A percentile compares a stretch with the other conserved stretches of the same genome.
Conservation (phyloP, 2,888 invertebrate genomes). For the Sphaerophoria rueppellii region DNA sequence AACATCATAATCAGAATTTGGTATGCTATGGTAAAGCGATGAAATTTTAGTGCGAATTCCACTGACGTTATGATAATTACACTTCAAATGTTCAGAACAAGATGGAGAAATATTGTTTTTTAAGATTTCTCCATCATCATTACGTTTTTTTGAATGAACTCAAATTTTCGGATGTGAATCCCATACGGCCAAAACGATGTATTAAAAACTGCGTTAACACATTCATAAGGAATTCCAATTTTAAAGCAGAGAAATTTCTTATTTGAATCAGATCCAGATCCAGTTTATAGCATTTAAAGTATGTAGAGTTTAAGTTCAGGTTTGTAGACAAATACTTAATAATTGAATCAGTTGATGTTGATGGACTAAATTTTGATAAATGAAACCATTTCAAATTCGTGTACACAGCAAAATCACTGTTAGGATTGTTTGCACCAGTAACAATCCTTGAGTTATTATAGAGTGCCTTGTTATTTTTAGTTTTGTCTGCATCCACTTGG, state of each 20-base stretch:
- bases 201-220: neutral
- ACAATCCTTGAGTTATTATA: too few relatives aligned
- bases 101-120: neutral
- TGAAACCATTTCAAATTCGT: neutral
- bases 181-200: neutral
- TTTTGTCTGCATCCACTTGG: too few relatives aligned
- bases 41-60: neutral
- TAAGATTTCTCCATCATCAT: neutral
- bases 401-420: neutral
- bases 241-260: neutral
- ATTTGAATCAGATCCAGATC: neutral
- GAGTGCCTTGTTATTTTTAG: too few relatives aligned
- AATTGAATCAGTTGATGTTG: conserved; percentile 8
- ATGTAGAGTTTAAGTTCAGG: neutral
- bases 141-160: neutral
- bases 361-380: neutral
- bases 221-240: conserved; percentile 1
- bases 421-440: neutral
- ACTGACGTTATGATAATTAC: neutral
- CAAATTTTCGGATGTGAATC: neutral
- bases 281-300: neutral
- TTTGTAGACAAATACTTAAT: neutral
- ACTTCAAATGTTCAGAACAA: neutral
- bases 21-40: neutral
- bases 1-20: conserved; percentile 9